A percentile compares a stretch with the other conserved stretches of the same genome.
These are phyloP conservation scores for Acanthoscelides obtectus DNA, from an alignment of 2,888 invertebrate species.

Conservation along the genomic window DNA sequence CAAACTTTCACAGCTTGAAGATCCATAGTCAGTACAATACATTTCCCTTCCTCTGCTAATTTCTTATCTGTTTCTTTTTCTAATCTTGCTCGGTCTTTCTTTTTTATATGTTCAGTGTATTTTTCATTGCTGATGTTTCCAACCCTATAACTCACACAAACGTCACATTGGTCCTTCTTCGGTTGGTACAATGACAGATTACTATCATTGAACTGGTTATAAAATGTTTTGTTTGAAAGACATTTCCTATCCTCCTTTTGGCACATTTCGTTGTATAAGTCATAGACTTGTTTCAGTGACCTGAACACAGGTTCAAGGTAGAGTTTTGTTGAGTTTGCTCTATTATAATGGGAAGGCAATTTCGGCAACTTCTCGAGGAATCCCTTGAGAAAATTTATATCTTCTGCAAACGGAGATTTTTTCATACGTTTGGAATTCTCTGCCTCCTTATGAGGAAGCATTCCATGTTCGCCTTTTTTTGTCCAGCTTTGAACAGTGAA, in stretches of 20 bases:
- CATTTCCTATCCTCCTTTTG: conserved; percentile 11
- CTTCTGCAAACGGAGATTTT: too few relatives aligned
- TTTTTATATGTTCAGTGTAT: conserved; percentile 2
- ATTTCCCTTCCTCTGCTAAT: conserved; percentile 17
- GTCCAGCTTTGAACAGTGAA: too few relatives aligned
- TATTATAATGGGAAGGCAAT: too few relatives aligned
- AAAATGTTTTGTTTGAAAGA: conserved; percentile 14
- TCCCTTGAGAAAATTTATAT: too few relatives aligned
- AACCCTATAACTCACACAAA: conserved; percentile 1
- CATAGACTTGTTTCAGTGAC: conserved; percentile 4
- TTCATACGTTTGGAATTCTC: too few relatives aligned
- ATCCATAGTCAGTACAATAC: conserved; percentile 18
- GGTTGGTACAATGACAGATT: conserved; percentile 13
- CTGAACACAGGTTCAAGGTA: conserved; percentile 22
- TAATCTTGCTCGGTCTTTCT: conserved; percentile 18
- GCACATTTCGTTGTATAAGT: conserved; percentile 18
- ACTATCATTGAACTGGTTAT: conserved; percentile 15
- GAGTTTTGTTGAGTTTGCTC: conserved; percentile 16
- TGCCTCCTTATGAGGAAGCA: too few relatives aligned
- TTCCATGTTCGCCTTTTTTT: too few relatives aligned
- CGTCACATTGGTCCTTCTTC: conserved; percentile 23
- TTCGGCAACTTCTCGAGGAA: too few relatives aligned
- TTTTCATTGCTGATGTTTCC: conserved; percentile 5
- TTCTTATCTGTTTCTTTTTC: conserved; percentile 15
- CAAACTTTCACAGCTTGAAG: conserved; percentile 23